A percentile compares a stretch with the other conserved stretches of the same genome.
phyloP scores from a whole-genome alignment of 2,888 invertebrate genomes.

The Yponomeuta malinellus region DNA sequence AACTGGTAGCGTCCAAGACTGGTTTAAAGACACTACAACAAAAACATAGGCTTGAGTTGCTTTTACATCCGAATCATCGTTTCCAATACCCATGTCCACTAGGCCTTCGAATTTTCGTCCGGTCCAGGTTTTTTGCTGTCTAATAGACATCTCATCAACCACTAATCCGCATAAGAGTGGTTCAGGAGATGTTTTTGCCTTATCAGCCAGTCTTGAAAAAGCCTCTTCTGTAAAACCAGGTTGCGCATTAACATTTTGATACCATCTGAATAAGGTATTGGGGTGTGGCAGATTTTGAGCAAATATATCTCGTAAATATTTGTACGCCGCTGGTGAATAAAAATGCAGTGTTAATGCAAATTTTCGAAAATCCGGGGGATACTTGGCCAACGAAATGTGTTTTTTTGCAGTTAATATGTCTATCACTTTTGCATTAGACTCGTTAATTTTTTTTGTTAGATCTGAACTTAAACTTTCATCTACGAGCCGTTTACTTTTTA shows the following conservation, averaged over 20 bases:
- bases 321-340: constrained; percentile 12
- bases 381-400: background rate
- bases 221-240: constrained; percentile 21
- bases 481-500: background rate
- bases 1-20: constrained; percentile 35
- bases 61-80: background rate
- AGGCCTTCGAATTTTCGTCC: constrained; percentile 17
- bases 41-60: constrained; percentile 30
- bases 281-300: constrained; percentile 20
- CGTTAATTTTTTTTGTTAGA: background rate
- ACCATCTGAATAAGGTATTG: constrained; percentile 19
- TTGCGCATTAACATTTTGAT: constrained; percentile 9
- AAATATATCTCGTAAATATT: constrained; percentile 19
- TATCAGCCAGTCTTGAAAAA: constrained; percentile 18
- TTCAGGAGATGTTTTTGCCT: background rate
- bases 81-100: constrained; percentile 9
- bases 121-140: constrained; percentile 20
- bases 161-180: constrained; percentile 19
- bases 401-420: background rate
- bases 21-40: constrained; percentile 30
- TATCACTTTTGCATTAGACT: background rate
- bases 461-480: background rate
- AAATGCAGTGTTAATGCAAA: constrained; percentile 6
- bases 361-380: background rate
- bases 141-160: constrained; percentile 25